These are phyloP conservation scores for Strigops habroptila DNA, from an alignment of 2,113 vertebrate species.

Conservation along the genomic window DNA sequence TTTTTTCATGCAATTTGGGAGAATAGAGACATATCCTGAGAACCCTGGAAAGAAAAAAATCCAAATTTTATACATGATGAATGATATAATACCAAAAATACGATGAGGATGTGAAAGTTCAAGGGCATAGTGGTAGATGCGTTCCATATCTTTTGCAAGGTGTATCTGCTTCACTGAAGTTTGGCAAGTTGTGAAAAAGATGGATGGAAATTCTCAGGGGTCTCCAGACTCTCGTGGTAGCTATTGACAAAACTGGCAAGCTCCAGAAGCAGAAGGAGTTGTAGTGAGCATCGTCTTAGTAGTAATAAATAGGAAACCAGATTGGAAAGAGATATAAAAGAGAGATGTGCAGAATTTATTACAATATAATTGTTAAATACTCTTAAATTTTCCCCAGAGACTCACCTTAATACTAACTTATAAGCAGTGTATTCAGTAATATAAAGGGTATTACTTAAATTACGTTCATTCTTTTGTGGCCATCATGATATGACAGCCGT, in stretches of 20 bases:
- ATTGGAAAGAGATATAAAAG: neutral
- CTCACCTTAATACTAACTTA: neutral
- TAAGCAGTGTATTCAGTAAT: neutral
- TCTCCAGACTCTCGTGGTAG: neutral
- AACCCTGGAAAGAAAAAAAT: neutral
- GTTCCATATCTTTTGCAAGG: neutral
- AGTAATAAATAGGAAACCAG: neutral
- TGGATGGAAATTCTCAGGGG: neutral
- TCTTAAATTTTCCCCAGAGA: neutral
- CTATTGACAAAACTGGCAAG: neutral
- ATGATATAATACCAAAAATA: neutral
- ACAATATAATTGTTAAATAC: neutral
- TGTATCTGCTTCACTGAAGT: neutral
- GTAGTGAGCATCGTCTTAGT: neutral
- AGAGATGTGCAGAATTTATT: neutral
- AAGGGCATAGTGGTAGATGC: accelerated
- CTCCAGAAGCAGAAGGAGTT: neutral
- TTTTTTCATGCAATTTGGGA: neutral
- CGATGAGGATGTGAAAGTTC: accelerated
- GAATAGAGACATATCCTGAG: neutral
- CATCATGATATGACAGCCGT: neutral
- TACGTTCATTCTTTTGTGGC: neutral
- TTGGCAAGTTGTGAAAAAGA: neutral
- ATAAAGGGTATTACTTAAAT: neutral
- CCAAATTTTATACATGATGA: neutral